Percentiles rank a stretch among this genome's conserved stretches.
phyloP scores from a whole-genome alignment of 2,888 invertebrate genomes.

The Dicycla oo region DNA sequence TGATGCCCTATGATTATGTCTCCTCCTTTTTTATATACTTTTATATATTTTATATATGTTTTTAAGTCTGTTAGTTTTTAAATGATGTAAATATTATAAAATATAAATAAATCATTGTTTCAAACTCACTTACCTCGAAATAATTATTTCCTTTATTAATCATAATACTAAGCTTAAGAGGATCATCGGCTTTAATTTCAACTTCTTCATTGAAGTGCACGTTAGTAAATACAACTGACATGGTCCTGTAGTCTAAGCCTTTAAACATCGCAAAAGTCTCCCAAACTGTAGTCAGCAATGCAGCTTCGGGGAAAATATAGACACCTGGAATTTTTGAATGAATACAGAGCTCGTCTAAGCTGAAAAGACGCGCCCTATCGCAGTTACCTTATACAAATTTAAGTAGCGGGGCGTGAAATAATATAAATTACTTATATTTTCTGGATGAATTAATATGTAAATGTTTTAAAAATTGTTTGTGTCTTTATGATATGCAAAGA shows the following conservation, averaged over 20 bases:
- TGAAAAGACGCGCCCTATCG: too few relatives aligned
- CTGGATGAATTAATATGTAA: not conserved
- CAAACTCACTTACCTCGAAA: slow-evolving; percentile 29
- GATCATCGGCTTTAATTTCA: slow-evolving; percentile 78
- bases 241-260: slow-evolving; percentile 30
- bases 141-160: slow-evolving; percentile 42
- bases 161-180: slow-evolving; percentile 90
- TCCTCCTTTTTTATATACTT: too few relatives aligned
- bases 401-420: too few relatives aligned
- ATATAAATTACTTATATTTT: not conserved
- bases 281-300: slow-evolving; percentile 84
- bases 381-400: too few relatives aligned
- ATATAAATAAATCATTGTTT: too few relatives aligned
- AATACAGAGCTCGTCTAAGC: too few relatives aligned
- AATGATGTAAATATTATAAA: too few relatives aligned
- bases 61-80: too few relatives aligned
- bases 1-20: too few relatives aligned
- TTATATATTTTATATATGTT: too few relatives aligned
- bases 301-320: slow-evolving; percentile 92
- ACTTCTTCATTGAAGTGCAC: slow-evolving; percentile 43
- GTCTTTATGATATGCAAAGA: not conserved
- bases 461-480: not conserved
- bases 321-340: slow-evolving; percentile 78
- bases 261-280: slow-evolving; percentile 72
- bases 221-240: slow-evolving; percentile 35